phyloP scores from a whole-genome alignment of 92 coral and sea anemone species.

The Epizoanthus scotinus region DNA sequence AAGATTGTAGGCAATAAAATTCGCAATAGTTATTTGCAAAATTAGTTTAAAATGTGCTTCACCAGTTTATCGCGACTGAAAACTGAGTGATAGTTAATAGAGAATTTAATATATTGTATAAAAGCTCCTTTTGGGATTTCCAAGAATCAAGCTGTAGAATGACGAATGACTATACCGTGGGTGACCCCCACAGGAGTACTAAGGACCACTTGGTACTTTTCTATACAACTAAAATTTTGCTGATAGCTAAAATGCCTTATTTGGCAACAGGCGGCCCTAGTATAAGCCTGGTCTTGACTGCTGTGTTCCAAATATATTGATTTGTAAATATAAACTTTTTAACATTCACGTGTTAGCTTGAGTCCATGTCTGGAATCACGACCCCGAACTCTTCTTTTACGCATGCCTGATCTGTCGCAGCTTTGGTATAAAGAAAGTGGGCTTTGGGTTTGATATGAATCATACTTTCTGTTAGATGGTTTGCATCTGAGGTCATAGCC shows the following conservation, averaged over 20 bases:
- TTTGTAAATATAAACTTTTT: slow-evolving; percentile 46
- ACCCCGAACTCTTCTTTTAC: no score
- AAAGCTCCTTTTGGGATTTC: slow-evolving; percentile 20
- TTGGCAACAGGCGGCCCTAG: slow-evolving; percentile 7
- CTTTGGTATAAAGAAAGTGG: no score
- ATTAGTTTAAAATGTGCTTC: not conserved
- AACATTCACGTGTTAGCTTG: slow-evolving; percentile 29
- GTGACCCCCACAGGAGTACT: not conserved
- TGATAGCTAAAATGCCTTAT: slow-evolving; percentile 35
- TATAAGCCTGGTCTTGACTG: not conserved
- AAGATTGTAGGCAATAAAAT: no score
- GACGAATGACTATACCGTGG: not conserved
- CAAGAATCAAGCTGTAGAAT: not conserved
- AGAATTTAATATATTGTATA: slow-evolving; percentile 18
- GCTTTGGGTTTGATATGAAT: no score
- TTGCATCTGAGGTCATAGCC: no score
- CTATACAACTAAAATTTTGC: slow-evolving; percentile 15
- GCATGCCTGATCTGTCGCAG: no score
- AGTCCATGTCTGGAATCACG: not conserved
- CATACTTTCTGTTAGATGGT: no score
- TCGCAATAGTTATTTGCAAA: no score
- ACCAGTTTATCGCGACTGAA: not conserved
- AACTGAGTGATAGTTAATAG: not conserved
- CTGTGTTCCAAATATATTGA: slow-evolving; percentile 42
- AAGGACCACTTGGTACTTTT: slow-evolving; percentile 8